Evolutionary conservation across 2,888 invertebrate genomes (phyloP), one percentile per base, ranked within the genome.

Genomic region (Smittia sp.): DNA sequence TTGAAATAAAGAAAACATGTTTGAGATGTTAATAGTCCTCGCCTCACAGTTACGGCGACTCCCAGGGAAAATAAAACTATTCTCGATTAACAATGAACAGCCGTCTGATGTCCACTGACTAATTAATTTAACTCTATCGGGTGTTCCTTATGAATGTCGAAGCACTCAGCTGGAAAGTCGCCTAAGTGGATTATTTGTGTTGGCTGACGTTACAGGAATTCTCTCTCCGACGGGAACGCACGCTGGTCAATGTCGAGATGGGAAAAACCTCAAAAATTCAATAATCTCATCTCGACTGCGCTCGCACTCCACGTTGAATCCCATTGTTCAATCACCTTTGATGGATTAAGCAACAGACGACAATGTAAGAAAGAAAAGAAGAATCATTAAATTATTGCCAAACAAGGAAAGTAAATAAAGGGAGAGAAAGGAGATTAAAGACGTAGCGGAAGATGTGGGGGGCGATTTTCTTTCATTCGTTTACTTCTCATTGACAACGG

Each of bases 251-350:
- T 46, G 46, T 15, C 46, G 15, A 11, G 15, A 46, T 13, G 11
- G 46, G 46, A 46, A 46, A 46, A 11, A 46, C 15, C 46, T 46
- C 68, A 68, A 20, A 46, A 67, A 20, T 20, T 69, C 69, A 41
- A 52, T 69, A 69, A 69, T 69, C 69, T 32, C 32, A 54, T 69
- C 54, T 52, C 52, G 20, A 18, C 20, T 22, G 20, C 22, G 20
- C 46, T 22, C 22, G 18, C 27, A 58, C 22, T 58, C 22, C 4
- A 18, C 15, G 6, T 22, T n/a, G 1, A 7, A n/a, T 41, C 15
- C 52, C 27, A 72, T 72, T 72, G 72, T 72, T 72, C 72, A 72
- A 62, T 72, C 72, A 72, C 72, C 72, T 72, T 72, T 72, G 72
- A 72, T 72, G 72, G 72, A 62, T 62, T 62, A 72, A 72, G 54